These are phyloP conservation scores for Tetrao urogallus DNA, from an alignment of 2,113 vertebrate species.

Conservation along the genomic window DNA sequence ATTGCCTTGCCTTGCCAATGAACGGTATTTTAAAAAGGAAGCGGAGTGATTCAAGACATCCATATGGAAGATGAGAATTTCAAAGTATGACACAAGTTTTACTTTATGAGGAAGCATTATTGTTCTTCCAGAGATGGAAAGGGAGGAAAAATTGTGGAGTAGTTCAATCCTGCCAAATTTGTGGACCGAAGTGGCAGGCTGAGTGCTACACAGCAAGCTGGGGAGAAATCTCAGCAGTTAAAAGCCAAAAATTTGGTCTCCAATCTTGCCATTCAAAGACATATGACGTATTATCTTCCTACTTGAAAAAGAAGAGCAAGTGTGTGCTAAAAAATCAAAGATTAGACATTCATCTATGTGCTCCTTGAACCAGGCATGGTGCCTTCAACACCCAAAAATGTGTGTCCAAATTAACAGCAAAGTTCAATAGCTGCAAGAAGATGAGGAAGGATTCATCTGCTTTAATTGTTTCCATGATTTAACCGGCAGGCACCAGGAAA, in stretches of 20 bases:
- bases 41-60: not conserved
- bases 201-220: not conserved
- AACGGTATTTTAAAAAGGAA: not conserved
- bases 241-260: constrained; percentile 20
- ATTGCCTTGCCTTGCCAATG: not conserved
- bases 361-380: not conserved
- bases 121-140: constrained; percentile 32
- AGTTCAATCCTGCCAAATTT: constrained; percentile 23
- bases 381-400: not conserved
- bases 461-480: constrained; percentile 46
- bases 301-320: not conserved
- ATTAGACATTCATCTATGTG: not conserved
- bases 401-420: not conserved
- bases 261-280: not conserved
- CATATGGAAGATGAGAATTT: constrained; percentile 2
- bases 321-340: not conserved
- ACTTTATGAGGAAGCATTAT: not conserved
- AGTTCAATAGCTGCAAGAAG: not conserved
- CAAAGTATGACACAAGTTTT: not conserved
- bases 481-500: constrained; percentile 28
- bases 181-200: not conserved
- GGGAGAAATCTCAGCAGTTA: constrained; percentile 6
- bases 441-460: fast-evolving
- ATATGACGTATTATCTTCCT: fast-evolving
- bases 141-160: not conserved